Percentiles rank a stretch among this genome's conserved stretches.
These are phyloP conservation scores for Pedetes capensis DNA, from an alignment of 2,113 vertebrate species.

Conservation along the genomic window DNA sequence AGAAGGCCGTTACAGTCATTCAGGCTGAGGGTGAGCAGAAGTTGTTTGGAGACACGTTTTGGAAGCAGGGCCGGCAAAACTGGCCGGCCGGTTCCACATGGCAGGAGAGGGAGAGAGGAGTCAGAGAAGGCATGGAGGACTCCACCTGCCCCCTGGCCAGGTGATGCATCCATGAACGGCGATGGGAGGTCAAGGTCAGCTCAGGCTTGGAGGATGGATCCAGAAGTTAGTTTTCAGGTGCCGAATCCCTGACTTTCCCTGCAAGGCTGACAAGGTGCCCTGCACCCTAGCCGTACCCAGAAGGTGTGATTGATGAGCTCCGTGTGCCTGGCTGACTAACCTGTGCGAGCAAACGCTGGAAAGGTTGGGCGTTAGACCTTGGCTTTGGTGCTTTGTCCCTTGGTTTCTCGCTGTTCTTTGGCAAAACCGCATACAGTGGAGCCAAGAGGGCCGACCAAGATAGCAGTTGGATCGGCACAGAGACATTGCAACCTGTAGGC, in stretches of 20 bases:
- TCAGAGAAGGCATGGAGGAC: accelerated
- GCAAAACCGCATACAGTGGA: background rate
- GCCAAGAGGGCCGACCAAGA: background rate
- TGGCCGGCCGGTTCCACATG: background rate
- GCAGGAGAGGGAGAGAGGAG: background rate
- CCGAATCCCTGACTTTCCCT: background rate
- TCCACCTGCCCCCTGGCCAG: background rate
- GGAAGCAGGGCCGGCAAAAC: background rate
- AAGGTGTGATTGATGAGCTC: background rate
- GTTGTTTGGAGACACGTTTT: background rate
- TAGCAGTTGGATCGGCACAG: background rate
- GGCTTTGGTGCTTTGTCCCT: background rate
- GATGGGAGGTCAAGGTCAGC: too few species aligned
- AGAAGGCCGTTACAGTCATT: background rate
- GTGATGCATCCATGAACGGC: background rate
- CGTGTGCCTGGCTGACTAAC: background rate
- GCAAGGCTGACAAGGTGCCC: background rate
- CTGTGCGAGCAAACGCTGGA: background rate
- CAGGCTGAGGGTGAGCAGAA: background rate
- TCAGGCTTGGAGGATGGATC: background rate
- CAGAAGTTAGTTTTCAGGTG: background rate
- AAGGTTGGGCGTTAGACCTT: background rate
- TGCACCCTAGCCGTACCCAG: background rate
- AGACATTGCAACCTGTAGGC: background rate
- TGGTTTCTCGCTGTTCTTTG: background rate